Conservation (phyloP, 2,888 invertebrate species). For the Coelinius sp. region DNA sequence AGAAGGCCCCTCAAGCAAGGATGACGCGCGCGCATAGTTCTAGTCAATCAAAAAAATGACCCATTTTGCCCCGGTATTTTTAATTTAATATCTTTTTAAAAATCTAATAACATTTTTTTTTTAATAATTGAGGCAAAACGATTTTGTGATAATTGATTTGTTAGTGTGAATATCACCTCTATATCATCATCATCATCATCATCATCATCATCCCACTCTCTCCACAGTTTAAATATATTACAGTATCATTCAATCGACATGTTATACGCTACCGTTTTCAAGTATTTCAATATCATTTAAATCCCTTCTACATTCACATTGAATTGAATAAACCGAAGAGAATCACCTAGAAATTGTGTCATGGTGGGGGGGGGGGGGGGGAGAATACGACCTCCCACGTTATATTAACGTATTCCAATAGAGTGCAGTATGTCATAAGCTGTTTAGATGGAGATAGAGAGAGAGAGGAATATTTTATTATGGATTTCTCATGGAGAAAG, state of each 20-base stretch:
- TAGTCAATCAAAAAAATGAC: no score
- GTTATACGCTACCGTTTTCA: background rate
- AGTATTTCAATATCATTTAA: constrained; percentile 14
- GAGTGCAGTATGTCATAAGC: constrained; percentile 28
- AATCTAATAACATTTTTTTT: no score
- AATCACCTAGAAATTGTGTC: constrained; percentile 28
- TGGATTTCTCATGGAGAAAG: constrained; percentile 36
- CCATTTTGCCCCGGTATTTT: no score
- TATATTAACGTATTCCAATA: constrained; percentile 7
- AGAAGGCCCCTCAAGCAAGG: no score
- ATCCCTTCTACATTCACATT: background rate
- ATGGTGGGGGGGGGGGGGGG: background rate
- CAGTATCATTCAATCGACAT: constrained; percentile 25
- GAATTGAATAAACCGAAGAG: background rate
- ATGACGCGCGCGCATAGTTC: no score
- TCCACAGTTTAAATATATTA: background rate
- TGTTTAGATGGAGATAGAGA: constrained; percentile 2
- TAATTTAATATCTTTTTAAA: no score
- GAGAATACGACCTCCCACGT: constrained; percentile 17
- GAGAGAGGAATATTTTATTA: constrained; percentile 30
- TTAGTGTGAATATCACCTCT: no score
- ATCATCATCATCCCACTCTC: constrained; percentile 1
- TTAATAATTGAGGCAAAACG: no score
- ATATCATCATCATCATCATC: background rate
- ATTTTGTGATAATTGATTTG: constrained; percentile 18